These are phyloP conservation scores for Drosophila willistoni DNA, from an alignment of 1,140 invertebrate species.

Conservation along the genomic window DNA sequence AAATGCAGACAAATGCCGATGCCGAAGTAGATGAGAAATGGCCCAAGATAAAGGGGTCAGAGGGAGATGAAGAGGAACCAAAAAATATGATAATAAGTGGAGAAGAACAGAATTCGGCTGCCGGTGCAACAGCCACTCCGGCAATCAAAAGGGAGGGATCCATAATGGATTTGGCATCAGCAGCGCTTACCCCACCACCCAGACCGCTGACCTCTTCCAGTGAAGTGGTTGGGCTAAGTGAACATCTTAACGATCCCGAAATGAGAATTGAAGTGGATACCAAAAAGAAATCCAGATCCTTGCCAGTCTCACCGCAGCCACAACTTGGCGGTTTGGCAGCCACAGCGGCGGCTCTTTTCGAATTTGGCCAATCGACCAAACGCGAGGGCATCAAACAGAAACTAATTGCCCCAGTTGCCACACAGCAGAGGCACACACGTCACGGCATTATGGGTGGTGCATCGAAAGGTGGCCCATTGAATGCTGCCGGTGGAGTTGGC, in stretches of 20 bases:
- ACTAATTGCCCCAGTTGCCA: neutral
- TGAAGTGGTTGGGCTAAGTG: conserved; percentile 68
- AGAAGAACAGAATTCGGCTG: neutral
- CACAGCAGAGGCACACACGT: conserved; percentile 31
- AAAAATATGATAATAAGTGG: conserved; percentile 21
- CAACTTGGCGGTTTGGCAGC: conserved; percentile 54
- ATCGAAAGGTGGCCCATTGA: neutral
- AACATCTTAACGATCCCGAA: conserved; percentile 60
- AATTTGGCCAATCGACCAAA: conserved; percentile 46
- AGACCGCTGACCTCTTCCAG: conserved; percentile 71
- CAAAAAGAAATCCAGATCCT: conserved; percentile 68
- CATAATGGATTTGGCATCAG: conserved; percentile 15
- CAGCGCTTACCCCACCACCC: conserved; percentile 70
- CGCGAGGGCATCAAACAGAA: conserved; percentile 18
- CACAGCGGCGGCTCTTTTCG: conserved; percentile 61
- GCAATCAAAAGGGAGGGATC: neutral
- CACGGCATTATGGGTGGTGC: conserved; percentile 2
- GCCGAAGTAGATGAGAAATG: conserved; percentile 7
- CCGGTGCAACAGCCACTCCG: too few species aligned
- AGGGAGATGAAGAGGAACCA: conserved; percentile 21
- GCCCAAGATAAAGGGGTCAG: neutral
- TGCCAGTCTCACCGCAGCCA: conserved; percentile 76
- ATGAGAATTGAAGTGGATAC: conserved; percentile 57
- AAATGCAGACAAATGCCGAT: conserved; percentile 8
- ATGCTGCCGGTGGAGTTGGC: neutral